A percentile compares a stretch with the other conserved stretches of the same genome.
Evolutionary conservation across 2,113 vertebrate species (phyloP).

Genomic region (Dromiciops gliroides): DNA sequence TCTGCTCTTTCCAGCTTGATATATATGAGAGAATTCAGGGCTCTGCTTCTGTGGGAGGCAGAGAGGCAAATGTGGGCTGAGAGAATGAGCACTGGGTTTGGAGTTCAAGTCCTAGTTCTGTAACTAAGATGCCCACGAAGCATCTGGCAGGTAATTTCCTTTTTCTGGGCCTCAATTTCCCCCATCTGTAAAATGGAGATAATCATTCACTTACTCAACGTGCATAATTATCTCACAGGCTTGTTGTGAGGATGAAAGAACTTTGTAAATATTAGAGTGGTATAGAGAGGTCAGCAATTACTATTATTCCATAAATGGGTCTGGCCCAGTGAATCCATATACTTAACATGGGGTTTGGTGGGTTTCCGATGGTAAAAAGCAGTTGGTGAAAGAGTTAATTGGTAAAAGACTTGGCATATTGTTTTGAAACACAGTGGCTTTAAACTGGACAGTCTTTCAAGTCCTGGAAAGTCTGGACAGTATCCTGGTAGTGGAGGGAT

Average conservation of each 20-base stretch:
- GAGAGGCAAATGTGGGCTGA: neutral
- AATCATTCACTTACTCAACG: neutral
- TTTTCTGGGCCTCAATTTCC: neutral
- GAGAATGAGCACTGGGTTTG: neutral
- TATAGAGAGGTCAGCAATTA: neutral
- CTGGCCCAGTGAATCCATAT: neutral
- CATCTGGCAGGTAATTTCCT: neutral
- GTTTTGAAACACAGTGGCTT: neutral
- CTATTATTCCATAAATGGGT: neutral
- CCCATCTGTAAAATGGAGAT: neutral
- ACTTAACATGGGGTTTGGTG: neutral
- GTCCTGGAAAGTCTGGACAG: neutral
- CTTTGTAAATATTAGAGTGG: neutral
- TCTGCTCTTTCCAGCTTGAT: neutral
- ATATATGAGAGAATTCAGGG: neutral
- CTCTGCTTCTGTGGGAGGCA: neutral
- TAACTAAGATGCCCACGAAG: neutral
- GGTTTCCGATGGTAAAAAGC: neutral
- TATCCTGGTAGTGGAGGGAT: neutral
- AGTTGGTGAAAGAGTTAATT: neutral
- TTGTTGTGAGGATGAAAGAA: neutral
- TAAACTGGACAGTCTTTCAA: neutral
- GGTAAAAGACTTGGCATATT: neutral
- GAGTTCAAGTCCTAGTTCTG: neutral
- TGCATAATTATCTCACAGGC: neutral